A percentile compares a stretch with the other conserved stretches of the same genome.
Evolutionary conservation across 1,140 invertebrate genomes (phyloP).

Genomic region (Ooceraea biroi): DNA sequence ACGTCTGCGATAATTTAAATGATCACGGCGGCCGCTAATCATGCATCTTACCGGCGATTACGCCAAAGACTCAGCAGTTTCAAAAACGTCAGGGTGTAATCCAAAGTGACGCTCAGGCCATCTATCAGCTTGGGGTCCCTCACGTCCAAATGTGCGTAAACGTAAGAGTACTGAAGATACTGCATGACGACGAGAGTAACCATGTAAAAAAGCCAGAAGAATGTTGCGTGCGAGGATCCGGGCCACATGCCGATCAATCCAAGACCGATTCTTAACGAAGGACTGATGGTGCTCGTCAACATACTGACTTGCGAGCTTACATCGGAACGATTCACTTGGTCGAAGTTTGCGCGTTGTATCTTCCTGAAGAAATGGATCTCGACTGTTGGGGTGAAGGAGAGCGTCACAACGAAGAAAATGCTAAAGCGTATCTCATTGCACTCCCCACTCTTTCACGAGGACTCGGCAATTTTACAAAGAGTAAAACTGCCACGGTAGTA

Average conservation of each 20-base stretch:
- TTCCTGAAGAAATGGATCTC: neutral
- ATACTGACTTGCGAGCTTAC: neutral
- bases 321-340: neutral
- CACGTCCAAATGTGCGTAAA: neutral
- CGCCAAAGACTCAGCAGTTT: slow-evolving; percentile 23
- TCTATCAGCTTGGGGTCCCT: slow-evolving; percentile 24
- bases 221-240: neutral
- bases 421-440: neutral
- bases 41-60: slow-evolving; percentile 45
- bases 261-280: slow-evolving; percentile 9
- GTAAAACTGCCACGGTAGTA: neutral
- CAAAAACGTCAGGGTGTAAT: slow-evolving; percentile 42
- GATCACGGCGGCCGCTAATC: neutral
- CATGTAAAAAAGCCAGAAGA: slow-evolving; percentile 32
- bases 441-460: neutral
- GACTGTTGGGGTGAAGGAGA: neutral
- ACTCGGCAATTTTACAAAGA: slow-evolving; percentile 25
- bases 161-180: slow-evolving; percentile 31
- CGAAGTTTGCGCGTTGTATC: neutral
- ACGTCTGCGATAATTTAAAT: neutral
- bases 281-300: slow-evolving; percentile 8
- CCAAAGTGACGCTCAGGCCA: slow-evolving; percentile 25
- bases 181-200: neutral
- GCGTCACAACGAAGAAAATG: neutral
- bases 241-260: slow-evolving; percentile 6